Conservation (phyloP, 2,888 invertebrate genomes). For the Acanthopleura granulata region DNA sequence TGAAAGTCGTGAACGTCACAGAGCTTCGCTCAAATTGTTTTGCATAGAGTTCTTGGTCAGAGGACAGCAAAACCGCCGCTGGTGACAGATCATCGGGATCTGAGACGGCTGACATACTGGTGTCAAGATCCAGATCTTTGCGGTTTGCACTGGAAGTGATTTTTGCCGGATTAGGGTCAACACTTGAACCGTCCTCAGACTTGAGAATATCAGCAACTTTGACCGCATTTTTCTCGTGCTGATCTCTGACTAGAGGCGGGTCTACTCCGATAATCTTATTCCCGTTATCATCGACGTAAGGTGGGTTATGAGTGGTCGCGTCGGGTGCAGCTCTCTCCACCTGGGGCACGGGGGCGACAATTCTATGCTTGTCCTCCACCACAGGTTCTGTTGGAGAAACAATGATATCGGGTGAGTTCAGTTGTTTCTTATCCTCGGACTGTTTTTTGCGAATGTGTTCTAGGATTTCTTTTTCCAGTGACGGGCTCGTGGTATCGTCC, state of each 20-base stretch:
- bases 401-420: background rate
- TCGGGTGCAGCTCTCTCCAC: background rate
- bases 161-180: background rate
- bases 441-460: constrained; percentile 35
- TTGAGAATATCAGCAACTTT: background rate
- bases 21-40: constrained; percentile 29
- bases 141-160: background rate
- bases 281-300: constrained; percentile 16
- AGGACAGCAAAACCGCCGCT: constrained; percentile 10
- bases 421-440: background rate
- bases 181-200: background rate
- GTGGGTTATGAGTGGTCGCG: background rate
- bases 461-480: constrained; percentile 53
- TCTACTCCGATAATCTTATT: background rate
- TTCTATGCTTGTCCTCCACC: constrained; percentile 3
- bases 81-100: constrained; percentile 10
- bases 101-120: background rate
- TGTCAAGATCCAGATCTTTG: constrained; percentile 1
- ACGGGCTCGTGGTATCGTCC: constrained; percentile 68
- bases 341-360: constrained; percentile 8
- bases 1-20: constrained; percentile 46
- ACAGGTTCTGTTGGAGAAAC: background rate
- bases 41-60: constrained; percentile 26
- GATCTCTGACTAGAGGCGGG: background rate
- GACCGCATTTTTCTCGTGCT: background rate